Evolutionary conservation across 2,797 vertebrate species (phyloP), one percentile per base, ranked within the genome.

Genomic region (Cyclopterus lumpus): DNA sequence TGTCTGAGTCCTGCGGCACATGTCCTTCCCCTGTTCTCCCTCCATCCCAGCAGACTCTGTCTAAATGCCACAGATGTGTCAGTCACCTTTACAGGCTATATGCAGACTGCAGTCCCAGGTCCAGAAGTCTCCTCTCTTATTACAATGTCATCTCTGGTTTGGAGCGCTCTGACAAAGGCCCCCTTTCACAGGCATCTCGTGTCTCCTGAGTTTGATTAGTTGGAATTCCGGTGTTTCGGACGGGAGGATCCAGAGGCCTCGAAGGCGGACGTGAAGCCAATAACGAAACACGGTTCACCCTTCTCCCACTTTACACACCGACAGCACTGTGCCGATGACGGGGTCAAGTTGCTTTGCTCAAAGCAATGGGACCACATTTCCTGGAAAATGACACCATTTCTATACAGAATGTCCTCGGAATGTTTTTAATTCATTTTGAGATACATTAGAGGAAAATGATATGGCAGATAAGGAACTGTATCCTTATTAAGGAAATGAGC

Each of bases 201-300:
- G 82, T 92, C 93, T 92, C 88, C 84, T 90, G 90, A 92, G 91
- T 91, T 93, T 80, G 81, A 93, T 94, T 93, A 94, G 87, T 87
- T 81, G 89, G 89, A 93, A 93, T 91, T 89, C 81, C 79, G 80
- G 76, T 71, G 85, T 92, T 94, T 85, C 77, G 77, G 89, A 90
- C 89, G 88, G 92, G 82, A 93, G 89, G 83, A 74, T 88, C 83
- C 88, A 77, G 71, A 85, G 80, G 81, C 86, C 86, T 88, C 6
- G 2, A 85, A 86, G 85, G n/a, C 82, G 72, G 79, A 87, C 63
- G 30, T 85, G 77, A 86, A 82, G 67, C 67, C 77, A 83, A 72
- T 82, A 80, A 83, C 49, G 55, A 88, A 87, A 83, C 60, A 26
- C 12, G 8, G 34, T 40, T 49, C 48, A 53, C 69, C 57, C 49